Conservation (phyloP, 1,140 invertebrate genomes). For the Brachionus rubens region DNA sequence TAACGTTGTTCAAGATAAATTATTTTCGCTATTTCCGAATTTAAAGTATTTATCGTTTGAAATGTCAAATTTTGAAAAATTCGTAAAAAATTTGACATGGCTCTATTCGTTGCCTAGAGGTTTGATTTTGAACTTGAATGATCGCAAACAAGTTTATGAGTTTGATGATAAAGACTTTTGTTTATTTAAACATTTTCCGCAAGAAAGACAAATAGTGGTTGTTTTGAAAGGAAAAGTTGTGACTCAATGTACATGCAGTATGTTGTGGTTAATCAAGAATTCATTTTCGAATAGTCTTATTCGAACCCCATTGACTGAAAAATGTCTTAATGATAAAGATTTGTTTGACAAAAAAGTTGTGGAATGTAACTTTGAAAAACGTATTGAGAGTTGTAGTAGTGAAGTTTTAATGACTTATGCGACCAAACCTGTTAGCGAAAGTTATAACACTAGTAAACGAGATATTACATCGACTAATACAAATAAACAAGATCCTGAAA, state of each 20-base stretch:
- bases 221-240: constrained; percentile 5
- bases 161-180: neutral
- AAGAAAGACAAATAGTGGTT: neutral
- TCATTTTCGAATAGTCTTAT: neutral
- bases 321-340: neutral
- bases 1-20: neutral
- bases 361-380: constrained; percentile 14
- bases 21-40: neutral
- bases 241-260: neutral
- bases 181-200: constrained; percentile 11
- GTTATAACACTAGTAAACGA: neutral
- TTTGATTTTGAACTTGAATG: neutral
- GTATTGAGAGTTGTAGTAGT: neutral
- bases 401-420: neutral
- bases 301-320: neutral
- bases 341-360: neutral
- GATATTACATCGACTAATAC: too few relatives aligned
- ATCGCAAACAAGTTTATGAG: neutral
- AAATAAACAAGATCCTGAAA: neutral
- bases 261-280: constrained; percentile 21
- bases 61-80: neutral
- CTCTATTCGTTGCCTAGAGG: neutral
- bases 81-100: neutral
- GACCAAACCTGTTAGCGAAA: neutral
- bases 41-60: constrained; percentile 26